These are phyloP conservation scores for Zaprionus capensis DNA, from an alignment of 1,140 invertebrate species.

Conservation along the genomic window DNA sequence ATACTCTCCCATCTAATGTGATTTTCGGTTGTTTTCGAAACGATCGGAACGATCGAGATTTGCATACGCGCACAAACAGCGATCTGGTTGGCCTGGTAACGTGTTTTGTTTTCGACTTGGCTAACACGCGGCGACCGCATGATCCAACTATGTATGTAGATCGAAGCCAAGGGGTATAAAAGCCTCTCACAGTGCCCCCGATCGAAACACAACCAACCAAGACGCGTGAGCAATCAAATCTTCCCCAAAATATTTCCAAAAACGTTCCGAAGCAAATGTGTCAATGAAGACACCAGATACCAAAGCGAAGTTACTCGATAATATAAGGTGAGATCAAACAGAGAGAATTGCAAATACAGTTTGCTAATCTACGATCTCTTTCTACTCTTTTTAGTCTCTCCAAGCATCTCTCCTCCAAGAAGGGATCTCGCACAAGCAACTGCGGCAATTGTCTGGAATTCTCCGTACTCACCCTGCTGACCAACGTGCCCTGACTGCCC, in stretches of 20 bases:
- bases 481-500: slow-evolving; percentile 76
- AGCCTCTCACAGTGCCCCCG: background rate
- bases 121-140: slow-evolving; percentile 45
- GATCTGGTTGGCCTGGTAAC: slow-evolving; percentile 33
- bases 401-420: slow-evolving; percentile 81
- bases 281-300: slow-evolving; percentile 84
- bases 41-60: slow-evolving; percentile 30
- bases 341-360: background rate
- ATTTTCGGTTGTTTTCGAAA: slow-evolving; percentile 45
- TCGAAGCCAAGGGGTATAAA: slow-evolving; percentile 37
- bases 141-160: slow-evolving; percentile 26
- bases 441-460: slow-evolving; percentile 81
- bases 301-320: slow-evolving; percentile 78
- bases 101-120: slow-evolving; percentile 21
- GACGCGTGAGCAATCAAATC: slow-evolving; percentile 28
- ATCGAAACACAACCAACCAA: slow-evolving; percentile 31
- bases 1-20: background rate
- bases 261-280: slow-evolving; percentile 68
- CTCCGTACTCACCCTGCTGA: slow-evolving; percentile 72
- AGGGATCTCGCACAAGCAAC: slow-evolving; percentile 80
- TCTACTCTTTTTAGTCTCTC: slow-evolving; percentile 61
- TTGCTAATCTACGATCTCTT: background rate
- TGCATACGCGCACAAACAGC: slow-evolving; percentile 36
- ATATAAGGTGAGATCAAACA: slow-evolving; percentile 70
- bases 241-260: slow-evolving; percentile 28